A percentile compares a stretch with the other conserved stretches of the same genome.
Evolutionary conservation across 2,797 vertebrate genomes (phyloP).

Genomic region (Onychomys leucogaster): DNA sequence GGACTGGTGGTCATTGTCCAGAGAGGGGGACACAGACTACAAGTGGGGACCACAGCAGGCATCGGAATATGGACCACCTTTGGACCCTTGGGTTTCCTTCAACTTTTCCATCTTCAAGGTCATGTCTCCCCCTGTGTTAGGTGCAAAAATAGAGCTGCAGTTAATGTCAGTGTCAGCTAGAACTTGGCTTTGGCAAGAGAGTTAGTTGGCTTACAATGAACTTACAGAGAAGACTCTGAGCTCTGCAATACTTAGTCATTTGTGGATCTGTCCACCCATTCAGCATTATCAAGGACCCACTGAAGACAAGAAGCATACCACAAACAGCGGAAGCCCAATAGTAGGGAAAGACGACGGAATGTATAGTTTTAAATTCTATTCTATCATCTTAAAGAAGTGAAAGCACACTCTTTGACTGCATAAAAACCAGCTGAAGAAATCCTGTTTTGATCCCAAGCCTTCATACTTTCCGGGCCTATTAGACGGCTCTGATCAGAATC

Average conservation of each 20-base stretch:
- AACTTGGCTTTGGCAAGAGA: constrained; percentile 25
- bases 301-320: not conserved
- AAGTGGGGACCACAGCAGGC: not conserved
- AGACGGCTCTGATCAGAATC: not conserved
- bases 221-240: not conserved
- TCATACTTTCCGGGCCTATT: not conserved
- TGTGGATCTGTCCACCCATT: not conserved
- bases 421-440: not conserved
- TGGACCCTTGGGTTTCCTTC: not conserved
- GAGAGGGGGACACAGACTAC: no score
- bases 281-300: constrained; percentile 19
- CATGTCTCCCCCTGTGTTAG: not conserved
- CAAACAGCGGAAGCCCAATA: not conserved
- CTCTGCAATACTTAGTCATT: not conserved
- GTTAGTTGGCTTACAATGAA: constrained; percentile 16
- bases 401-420: not conserved
- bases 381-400: not conserved
- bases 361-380: not conserved
- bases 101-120: constrained; percentile 20
- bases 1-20: not conserved
- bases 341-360: not conserved
- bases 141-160: not conserved
- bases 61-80: not conserved
- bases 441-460: not conserved
- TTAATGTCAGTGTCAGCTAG: not conserved